Evolutionary conservation across 2,797 vertebrate species (phyloP).

Genomic region (Clarias platycephalus): DNA sequence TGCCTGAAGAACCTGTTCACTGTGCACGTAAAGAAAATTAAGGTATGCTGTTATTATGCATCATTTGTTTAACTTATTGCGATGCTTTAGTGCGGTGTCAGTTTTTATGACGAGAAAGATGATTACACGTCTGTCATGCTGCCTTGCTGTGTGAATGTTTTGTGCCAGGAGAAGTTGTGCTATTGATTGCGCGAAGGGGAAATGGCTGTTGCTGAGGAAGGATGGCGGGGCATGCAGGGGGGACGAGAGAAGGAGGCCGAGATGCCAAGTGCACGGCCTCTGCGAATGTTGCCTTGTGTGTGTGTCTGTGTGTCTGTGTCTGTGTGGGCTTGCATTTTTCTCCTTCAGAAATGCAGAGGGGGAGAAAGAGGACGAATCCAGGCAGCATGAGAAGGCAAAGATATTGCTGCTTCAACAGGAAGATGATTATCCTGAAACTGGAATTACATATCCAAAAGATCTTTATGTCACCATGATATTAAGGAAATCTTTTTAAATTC

Average conservation of each 20-base stretch:
- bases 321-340: conserved; percentile 53
- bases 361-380: conserved; percentile 29
- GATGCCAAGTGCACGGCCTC: conserved; percentile 63
- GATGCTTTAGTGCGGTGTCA: conserved; percentile 65
- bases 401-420: conserved; percentile 46
- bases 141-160: conserved; percentile 61
- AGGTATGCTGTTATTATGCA: conserved; percentile 80
- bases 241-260: conserved; percentile 66
- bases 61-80: conserved; percentile 69
- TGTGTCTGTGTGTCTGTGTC: conserved; percentile 38
- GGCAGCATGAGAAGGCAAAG: conserved; percentile 46
- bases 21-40: conserved; percentile 76
- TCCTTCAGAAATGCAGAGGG: conserved; percentile 52
- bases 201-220: conserved; percentile 58
- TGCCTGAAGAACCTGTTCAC: conserved; percentile 79
- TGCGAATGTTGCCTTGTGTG: conserved; percentile 59
- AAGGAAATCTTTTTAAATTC: conserved; percentile 5
- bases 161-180: conserved; percentile 62
- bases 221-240: conserved; percentile 62
- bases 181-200: conserved; percentile 44
- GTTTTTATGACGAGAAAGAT: conserved; percentile 59
- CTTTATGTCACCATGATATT: neutral
- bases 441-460: neutral
- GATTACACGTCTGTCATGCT: conserved; percentile 51
- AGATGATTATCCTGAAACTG: conserved; percentile 36